Conservation (phyloP, 1,140 invertebrate species). For the Brachionus manjavacas region DNA sequence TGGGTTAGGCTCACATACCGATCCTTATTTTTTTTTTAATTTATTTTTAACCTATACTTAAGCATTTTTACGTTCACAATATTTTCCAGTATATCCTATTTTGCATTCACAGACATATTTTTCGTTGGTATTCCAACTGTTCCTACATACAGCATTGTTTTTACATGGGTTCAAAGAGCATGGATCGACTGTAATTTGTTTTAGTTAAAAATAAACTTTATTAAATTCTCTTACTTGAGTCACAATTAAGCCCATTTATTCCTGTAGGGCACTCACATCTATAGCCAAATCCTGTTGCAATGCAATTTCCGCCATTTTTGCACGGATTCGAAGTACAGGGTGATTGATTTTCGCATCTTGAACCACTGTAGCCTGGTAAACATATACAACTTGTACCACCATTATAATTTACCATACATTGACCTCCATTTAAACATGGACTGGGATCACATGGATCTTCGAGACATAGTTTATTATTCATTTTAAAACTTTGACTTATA, state of each 20-base stretch:
- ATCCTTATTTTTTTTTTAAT: neutral
- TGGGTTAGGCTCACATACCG: neutral
- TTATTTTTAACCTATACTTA: neutral
- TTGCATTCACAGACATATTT: slow-evolving; percentile 48
- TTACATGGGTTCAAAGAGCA: slow-evolving; percentile 20
- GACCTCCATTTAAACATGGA: slow-evolving; percentile 27
- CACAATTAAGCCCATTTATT: slow-evolving; percentile 8
- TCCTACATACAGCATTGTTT: slow-evolving; percentile 16
- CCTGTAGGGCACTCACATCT: slow-evolving; percentile 30
- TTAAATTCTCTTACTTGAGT: neutral
- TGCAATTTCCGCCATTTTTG: slow-evolving; percentile 45
- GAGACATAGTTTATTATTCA: neutral
- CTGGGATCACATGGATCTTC: neutral
- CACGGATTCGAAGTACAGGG: slow-evolving; percentile 45
- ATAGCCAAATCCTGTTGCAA: slow-evolving; percentile 41
- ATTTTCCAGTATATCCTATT: slow-evolving; percentile 47
- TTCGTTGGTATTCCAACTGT: slow-evolving; percentile 43
- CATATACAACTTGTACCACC: slow-evolving; percentile 11
- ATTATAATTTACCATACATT: neutral
- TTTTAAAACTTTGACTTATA: neutral
- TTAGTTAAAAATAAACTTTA: neutral
- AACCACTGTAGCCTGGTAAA: slow-evolving; percentile 21
- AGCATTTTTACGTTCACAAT: slow-evolving; percentile 7
- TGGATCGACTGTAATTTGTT: neutral
- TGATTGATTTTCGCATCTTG: slow-evolving; percentile 32